Base-by-base conservation (phyloP, 2,113 vertebrate genomes). In the Notiomystis cincta region DNA sequence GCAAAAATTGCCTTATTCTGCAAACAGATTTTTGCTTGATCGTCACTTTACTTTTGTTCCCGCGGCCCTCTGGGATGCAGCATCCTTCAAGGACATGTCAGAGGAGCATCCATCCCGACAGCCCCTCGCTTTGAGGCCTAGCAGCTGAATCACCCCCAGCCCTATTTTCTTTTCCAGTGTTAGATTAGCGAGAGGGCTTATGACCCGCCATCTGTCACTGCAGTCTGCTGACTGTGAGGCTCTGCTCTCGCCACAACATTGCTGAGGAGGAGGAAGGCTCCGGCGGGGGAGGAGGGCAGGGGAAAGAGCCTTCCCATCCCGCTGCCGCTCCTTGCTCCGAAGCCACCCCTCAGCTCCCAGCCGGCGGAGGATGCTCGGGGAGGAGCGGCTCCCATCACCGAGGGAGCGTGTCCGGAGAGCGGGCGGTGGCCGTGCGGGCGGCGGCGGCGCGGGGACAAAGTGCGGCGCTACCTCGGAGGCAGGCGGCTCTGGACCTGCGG, bases 181-280 rank as follows among this genome's bases (percentile, higher is more conserved):
- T 97, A 96, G 97, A 97, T 97, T 97, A 97, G 95, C 56, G 44
- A 61, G 86, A 97, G 95, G 92, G 97, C 94, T 97, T 96, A 96
- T 97, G 96, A 97, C 90, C 94, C 61, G 93, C 96, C 97, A 97
- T 97, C 97, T 97, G 97, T 97, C 96, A 94, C 82, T 89, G 90
- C 92, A 97, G 95, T 96, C 95, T 96, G 95, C 95, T 97, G 95
- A 91, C 93, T 91, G 80, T 71, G 66, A 91, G 92, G 61, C 94
- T 95, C 94, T 44, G 95, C 95, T 94, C 94, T 81, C 93, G 44
- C 90, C 33, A 58, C 94, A 84, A 47, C 95, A 94, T 94, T 96
- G 96, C 97, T 96, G 95, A 97, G 96, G 96, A 95, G 95, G 83
- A 87, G 93, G 94, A 97, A 96, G 95, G 92, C 82, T 95, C 83